Base-by-base conservation (phyloP, 2,113 vertebrate genomes). In the Albula glossodonta region DNA sequence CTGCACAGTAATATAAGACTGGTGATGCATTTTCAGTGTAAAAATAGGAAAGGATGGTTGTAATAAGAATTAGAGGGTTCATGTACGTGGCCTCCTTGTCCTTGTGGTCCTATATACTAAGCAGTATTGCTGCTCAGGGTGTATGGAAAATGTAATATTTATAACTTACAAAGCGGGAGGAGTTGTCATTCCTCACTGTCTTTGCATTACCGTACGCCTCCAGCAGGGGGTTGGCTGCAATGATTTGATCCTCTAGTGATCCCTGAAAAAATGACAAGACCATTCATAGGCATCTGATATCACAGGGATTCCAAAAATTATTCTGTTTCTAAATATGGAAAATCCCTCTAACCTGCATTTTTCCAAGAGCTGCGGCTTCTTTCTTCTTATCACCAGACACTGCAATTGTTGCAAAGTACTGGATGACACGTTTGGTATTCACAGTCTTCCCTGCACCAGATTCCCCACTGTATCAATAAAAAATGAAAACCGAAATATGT, bases 341-440 rank as follows among this genome's bases (percentile, higher is more conserved):
- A 0, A 5, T 56, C 51, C 15, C 4, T 56, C 80, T 82, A 7
- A 56, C 80, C 80, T 82, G 80, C 80, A 82, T 82, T 82, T 82
- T 82, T 8, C 80, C 80, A 0, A 92, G 10, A 82, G 80, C 41
- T 97, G 82, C 94, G 91, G 80, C 82, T 70, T 98, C 97, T 89
- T 50, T 98, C 90, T 98, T 99, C 86, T 93, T 94, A 0, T 93
- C 95, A 0, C 52, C 81, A 57, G 92, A 88, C 0, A 94, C 95
- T 17, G 97, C 96, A 0, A 98, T 98, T 90, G 95, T 96, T 89
- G 97, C 97, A 10, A 98, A 97, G 89, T 98, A 98, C 56, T 98
- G 97, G 92, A 98, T 98, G 89, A 98, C 97, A 80, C 97, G 93
- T 88, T 98, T 98, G 12, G 97, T 98, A 94, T 98, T 98, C 41